phyloP scores from a whole-genome alignment of 2,113 vertebrate genomes.

The Crypturellus undulatus region DNA sequence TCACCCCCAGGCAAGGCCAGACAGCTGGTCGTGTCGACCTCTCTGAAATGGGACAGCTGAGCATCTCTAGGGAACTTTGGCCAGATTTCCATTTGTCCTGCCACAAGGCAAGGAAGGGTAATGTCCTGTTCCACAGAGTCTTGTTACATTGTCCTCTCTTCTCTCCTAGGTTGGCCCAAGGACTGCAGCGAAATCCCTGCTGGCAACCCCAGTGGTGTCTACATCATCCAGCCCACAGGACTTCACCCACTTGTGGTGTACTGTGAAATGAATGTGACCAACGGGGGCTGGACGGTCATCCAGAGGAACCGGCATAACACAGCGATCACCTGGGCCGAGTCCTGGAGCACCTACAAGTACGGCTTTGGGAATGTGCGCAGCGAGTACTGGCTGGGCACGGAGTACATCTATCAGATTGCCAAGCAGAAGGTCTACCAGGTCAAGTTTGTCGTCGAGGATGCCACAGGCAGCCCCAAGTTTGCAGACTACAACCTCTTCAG shows the following conservation, averaged over 20 bases:
- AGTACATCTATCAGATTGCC: conserved; percentile 64
- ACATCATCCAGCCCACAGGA: conserved; percentile 68
- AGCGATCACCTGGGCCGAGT: conserved; percentile 29
- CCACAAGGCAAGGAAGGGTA: neutral
- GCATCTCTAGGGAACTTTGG: neutral
- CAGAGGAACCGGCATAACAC: conserved; percentile 63
- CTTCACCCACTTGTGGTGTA: conserved; percentile 62
- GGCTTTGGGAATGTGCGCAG: conserved; percentile 58
- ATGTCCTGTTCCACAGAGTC: neutral
- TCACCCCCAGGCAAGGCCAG: neutral
- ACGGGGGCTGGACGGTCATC: conserved; percentile 66
- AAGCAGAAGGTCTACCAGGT: conserved; percentile 65
- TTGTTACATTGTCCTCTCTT: neutral
- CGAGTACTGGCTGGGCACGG: conserved; percentile 69
- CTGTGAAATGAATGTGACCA: conserved; percentile 46
- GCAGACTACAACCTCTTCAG: conserved; percentile 72
- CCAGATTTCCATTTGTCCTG: neutral
- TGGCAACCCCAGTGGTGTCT: conserved; percentile 39
- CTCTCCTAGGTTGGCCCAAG: conserved; percentile 30
- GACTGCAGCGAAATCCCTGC: conserved; percentile 59
- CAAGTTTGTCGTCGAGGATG: conserved; percentile 60
- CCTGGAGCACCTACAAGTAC: conserved; percentile 71
- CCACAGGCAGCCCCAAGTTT: neutral
- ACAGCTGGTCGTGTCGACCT: neutral
- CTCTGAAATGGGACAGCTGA: neutral